Conservation (phyloP, 2,888 invertebrate genomes). For the Netelia inedita region DNA sequence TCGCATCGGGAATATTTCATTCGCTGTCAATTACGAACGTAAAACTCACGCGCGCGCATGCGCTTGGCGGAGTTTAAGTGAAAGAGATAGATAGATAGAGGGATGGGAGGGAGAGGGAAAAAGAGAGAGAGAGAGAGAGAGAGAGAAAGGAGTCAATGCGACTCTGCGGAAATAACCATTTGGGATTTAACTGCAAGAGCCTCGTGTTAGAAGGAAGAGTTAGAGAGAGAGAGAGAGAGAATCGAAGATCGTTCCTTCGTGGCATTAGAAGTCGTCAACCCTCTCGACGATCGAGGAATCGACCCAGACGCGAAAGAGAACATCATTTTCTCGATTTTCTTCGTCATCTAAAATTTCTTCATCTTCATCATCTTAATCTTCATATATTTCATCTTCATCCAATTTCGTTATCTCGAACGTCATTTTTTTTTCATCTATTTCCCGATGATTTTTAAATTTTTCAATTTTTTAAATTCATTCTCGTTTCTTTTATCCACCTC, state of each 20-base stretch:
- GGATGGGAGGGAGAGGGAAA: neutral
- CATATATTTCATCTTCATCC: conserved; percentile 2
- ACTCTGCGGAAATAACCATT: conserved; percentile 1
- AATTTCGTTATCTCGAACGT: neutral
- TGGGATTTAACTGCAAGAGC: conserved; percentile 11
- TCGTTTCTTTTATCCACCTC: neutral
- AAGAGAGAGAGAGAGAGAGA: conserved; percentile 7
- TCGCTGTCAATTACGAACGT: conserved; percentile 57
- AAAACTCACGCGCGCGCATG: conserved; percentile 7
- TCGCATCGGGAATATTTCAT: conserved; percentile 54
- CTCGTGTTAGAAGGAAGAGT: neutral
- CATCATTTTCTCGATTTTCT: conserved; percentile 3
- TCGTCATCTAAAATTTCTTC: neutral
- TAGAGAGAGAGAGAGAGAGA: neutral
- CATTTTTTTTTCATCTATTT: neutral
- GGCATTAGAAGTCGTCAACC: conserved; percentile 34
- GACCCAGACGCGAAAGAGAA: conserved; percentile 7
- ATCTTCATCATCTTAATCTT: conserved; percentile 1
- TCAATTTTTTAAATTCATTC: neutral
- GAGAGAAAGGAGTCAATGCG: conserved; percentile 24
- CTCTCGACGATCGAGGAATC: conserved; percentile 26
- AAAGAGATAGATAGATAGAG: neutral
- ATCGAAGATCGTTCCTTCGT: conserved; percentile 24
- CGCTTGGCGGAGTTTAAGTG: neutral
- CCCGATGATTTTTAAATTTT: neutral